phyloP scores from a whole-genome alignment of 2,797 vertebrate species.

The Myotis planiceps region DNA sequence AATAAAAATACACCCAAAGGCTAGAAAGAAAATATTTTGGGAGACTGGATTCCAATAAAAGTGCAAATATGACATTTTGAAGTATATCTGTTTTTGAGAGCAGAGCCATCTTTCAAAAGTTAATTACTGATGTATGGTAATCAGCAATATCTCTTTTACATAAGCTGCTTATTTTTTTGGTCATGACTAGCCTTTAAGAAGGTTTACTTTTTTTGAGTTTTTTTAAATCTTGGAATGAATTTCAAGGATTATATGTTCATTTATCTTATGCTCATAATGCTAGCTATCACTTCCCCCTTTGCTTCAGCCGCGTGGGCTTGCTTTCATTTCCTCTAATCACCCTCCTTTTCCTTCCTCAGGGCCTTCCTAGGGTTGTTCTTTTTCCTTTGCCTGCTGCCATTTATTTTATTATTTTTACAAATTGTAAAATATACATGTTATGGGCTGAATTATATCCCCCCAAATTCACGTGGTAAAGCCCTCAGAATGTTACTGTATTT shows the following conservation, averaged over 20 bases:
- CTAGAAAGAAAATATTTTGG: background rate
- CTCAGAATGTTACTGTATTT: background rate
- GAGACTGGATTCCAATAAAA: background rate
- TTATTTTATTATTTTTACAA: background rate
- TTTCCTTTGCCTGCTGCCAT: background rate
- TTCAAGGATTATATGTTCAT: background rate
- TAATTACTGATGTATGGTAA: background rate
- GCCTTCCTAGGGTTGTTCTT: background rate
- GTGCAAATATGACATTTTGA: background rate
- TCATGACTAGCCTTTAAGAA: background rate
- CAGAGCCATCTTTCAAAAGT: background rate
- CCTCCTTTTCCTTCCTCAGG: background rate
- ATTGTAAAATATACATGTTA: background rate
- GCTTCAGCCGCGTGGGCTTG: accelerated
- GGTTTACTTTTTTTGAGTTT: background rate
- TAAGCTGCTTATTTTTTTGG: background rate
- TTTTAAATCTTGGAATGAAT: background rate
- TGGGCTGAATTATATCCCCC: background rate
- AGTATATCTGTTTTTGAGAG: background rate
- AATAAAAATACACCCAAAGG: background rate
- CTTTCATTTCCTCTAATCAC: background rate
- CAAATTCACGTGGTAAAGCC: background rate
- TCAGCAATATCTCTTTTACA: background rate
- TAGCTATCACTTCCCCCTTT: background rate
- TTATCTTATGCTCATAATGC: background rate